phyloP scores from a whole-genome alignment of 2,797 vertebrate genomes.

The Numenius phaeopus region DNA sequence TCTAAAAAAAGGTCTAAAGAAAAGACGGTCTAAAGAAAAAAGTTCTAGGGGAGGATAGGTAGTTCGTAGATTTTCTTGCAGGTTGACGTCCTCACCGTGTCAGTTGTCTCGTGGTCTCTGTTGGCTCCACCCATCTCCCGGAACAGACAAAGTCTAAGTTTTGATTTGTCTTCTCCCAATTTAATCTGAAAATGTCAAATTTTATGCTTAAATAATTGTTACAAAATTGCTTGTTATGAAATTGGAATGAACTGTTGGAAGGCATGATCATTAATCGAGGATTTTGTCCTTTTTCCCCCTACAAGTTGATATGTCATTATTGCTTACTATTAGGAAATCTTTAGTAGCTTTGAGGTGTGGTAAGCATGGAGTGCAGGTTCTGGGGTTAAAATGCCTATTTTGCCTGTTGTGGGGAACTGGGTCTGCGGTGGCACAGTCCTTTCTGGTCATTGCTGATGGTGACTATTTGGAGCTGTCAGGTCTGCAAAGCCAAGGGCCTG shows the following conservation, averaged over 20 bases:
- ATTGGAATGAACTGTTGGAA: background rate
- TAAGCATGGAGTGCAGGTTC: background rate
- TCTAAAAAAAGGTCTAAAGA: background rate
- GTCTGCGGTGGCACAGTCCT: background rate
- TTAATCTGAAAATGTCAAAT: background rate
- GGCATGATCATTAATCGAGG: rapidly evolving
- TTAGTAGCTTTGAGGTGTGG: background rate
- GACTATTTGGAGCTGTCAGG: background rate
- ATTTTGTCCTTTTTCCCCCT: background rate
- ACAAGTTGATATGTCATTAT: background rate
- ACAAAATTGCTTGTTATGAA: background rate
- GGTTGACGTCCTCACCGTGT: rapidly evolving
- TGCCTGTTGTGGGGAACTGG: background rate
- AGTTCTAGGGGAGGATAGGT: background rate
- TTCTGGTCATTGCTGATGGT: background rate
- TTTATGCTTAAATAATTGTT: background rate
- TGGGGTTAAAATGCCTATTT: background rate
- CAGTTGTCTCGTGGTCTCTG: background rate
- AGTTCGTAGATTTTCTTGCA: background rate
- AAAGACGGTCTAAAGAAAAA: background rate
- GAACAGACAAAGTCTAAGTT: background rate
- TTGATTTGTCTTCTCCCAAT: background rate
- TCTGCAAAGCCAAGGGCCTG: background rate
- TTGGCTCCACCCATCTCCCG: background rate
- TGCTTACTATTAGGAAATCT: background rate